Conservation (phyloP, 2,888 invertebrate species). For the Drosophila cognata region DNA sequence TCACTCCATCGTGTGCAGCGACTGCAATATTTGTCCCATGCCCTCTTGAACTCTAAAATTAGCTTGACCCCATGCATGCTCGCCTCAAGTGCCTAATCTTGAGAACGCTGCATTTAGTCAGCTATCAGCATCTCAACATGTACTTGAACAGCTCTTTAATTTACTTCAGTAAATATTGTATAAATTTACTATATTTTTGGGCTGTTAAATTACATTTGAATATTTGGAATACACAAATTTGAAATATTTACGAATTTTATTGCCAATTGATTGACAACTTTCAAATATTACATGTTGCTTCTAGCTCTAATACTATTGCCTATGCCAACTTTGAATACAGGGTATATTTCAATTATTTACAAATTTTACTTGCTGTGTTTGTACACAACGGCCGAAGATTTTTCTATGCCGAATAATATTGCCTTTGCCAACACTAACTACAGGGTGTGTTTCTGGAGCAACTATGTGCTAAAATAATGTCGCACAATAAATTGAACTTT, state of each 20-base stretch:
- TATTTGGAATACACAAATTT: neutral
- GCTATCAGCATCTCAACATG: no score
- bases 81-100: no score
- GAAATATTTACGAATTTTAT: neutral
- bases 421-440: neutral
- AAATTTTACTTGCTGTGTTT: neutral
- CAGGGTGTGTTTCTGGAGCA: constrained; percentile 31
- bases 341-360: neutral
- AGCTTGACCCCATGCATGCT: no score
- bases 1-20: no score
- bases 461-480: constrained; percentile 74
- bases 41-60: no score
- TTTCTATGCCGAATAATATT: neutral
- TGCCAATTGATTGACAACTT: neutral
- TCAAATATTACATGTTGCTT: neutral
- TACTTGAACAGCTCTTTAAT: no score
- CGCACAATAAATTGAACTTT: constrained; percentile 78
- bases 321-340: neutral
- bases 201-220: neutral
- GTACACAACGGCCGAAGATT: neutral
- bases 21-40: no score
- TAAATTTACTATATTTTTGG: neutral
- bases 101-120: no score
- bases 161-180: neutral
- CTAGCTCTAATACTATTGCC: neutral